Conservation (phyloP, 2,888 invertebrate species). For the Epistrophella euchroma region DNA sequence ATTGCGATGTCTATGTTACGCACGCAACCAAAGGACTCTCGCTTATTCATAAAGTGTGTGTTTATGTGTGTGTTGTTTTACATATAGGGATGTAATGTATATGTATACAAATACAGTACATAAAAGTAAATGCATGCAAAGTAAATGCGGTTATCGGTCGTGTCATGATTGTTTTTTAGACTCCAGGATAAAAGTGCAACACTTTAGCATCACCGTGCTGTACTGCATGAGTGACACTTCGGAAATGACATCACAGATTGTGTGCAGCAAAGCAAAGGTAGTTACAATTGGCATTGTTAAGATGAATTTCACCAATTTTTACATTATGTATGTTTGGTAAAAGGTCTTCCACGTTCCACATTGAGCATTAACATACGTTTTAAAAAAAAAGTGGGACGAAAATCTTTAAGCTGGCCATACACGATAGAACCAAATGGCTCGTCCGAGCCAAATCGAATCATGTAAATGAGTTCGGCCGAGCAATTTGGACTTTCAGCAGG, state of each 20-base stretch:
- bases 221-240: conserved; percentile 61
- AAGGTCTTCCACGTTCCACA: too few relatives aligned
- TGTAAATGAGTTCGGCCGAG: too few relatives aligned
- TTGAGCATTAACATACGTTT: too few relatives aligned
- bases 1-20: conserved; percentile 50
- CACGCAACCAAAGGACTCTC: conserved; percentile 1
- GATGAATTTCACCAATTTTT: conserved; percentile 11
- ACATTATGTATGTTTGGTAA: too few relatives aligned
- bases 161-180: conserved; percentile 38
- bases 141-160: conserved; percentile 3
- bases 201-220: conserved; percentile 14
- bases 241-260: conserved; percentile 65
- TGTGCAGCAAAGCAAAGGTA: conserved; percentile 41
- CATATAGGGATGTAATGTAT: too few relatives aligned
- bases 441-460: too few relatives aligned
- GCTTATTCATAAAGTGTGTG: not conserved
- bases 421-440: too few relatives aligned
- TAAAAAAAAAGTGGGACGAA: too few relatives aligned
- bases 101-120: not conserved
- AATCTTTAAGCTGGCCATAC: too few relatives aligned
- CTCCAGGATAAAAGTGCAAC: conserved; percentile 44
- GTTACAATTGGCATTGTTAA: not conserved
- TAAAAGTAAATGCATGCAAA: conserved; percentile 5
- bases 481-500: too few relatives aligned
- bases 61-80: conserved; percentile 16